Conservation (phyloP, 2,888 invertebrate species). For the Caenorhabditis sp. region DNA sequence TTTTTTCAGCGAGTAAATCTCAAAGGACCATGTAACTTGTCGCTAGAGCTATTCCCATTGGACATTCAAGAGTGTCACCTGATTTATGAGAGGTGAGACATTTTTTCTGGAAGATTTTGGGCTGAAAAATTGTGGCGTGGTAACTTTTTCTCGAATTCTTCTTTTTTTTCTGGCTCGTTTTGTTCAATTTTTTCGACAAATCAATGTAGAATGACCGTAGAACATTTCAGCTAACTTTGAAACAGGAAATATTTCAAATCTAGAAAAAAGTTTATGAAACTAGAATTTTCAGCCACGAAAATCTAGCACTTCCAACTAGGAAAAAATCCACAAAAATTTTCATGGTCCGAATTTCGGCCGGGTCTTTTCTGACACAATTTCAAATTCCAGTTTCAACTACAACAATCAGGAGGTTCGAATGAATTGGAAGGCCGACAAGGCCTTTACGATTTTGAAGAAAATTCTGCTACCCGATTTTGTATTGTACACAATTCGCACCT, state of each 20-base stretch:
- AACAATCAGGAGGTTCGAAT: conserved; percentile 70
- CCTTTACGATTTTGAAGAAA: conserved; percentile 46
- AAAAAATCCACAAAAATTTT: no score
- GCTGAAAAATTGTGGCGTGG: no score
- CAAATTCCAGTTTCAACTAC: conserved; percentile 70
- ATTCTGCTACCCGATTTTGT: conserved; percentile 69
- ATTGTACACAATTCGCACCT: conserved; percentile 51
- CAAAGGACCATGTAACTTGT: conserved; percentile 69
- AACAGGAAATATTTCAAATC: no score
- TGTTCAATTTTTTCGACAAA: no score
- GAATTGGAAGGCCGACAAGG: conserved; percentile 56
- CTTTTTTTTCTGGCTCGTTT: no score
- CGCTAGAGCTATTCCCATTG: conserved; percentile 65
- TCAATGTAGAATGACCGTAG: no score
- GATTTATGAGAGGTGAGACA: conserved; percentile 60
- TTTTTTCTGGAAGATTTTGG: neutral
- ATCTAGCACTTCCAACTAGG: no score
- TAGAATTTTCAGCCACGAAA: no score
- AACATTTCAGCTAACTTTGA: no score
- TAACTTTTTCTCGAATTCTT: no score
- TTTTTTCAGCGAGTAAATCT: conserved; percentile 65
- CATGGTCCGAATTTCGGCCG: no score
- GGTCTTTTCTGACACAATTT: neutral
- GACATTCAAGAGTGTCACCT: conserved; percentile 67
- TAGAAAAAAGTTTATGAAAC: no score